Evolutionary conservation across 2,113 vertebrate species (phyloP).

Genomic region (Bubo bubo): DNA sequence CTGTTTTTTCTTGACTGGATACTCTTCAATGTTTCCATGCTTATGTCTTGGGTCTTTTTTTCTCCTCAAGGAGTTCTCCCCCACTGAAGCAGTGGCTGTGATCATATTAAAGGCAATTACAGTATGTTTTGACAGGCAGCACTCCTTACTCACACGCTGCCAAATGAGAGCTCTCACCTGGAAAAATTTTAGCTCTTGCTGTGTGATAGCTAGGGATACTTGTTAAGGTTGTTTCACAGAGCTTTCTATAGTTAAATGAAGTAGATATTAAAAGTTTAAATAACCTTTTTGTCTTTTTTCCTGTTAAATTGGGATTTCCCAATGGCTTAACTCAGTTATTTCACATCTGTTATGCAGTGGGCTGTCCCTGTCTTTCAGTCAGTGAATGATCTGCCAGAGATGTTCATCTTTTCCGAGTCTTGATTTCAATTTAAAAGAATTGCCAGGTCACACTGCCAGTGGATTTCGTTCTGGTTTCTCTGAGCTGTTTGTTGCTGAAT

Average conservation of each 20-base stretch:
- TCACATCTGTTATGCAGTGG: accelerated
- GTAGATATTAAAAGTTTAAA: conserved; percentile 18
- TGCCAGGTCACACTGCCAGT: background rate
- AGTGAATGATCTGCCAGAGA: background rate
- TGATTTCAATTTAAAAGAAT: background rate
- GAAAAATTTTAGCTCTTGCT: background rate
- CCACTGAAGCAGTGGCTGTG: background rate
- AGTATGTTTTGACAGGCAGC: background rate
- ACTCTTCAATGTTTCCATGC: background rate
- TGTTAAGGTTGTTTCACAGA: background rate
- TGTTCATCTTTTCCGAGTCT: background rate
- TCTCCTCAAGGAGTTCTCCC: background rate
- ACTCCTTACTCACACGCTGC: background rate
- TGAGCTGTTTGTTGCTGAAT: background rate
- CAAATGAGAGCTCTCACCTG: background rate
- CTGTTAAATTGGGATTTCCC: background rate
- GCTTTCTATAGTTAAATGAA: background rate
- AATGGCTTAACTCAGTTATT: background rate
- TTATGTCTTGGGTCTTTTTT: background rate
- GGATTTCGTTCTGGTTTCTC: background rate
- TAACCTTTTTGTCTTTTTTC: background rate
- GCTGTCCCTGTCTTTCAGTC: background rate
- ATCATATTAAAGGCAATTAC: background rate
- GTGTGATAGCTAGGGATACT: background rate
- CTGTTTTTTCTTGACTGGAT: background rate